These are phyloP conservation scores for Erannis defoliaria DNA, from an alignment of 2,888 invertebrate genomes.

Conservation along the genomic window DNA sequence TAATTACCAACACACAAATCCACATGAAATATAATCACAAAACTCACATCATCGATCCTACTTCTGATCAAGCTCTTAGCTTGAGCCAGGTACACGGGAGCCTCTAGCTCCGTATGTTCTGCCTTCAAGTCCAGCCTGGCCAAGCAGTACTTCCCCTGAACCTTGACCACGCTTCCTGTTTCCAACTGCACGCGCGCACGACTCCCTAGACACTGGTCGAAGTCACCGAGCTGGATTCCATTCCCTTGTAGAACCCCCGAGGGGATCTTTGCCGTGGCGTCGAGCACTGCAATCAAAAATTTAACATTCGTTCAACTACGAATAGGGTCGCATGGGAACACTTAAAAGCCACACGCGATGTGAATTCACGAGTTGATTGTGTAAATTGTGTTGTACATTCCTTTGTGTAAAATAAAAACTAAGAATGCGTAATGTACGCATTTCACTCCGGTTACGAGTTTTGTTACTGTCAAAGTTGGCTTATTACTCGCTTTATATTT, in stretches of 20 bases:
- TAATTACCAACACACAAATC: too few relatives aligned
- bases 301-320: conserved; percentile 56
- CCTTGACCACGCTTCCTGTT: conserved; percentile 85
- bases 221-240: conserved; percentile 90
- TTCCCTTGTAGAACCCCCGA: conserved; percentile 90
- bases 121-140: conserved; percentile 88
- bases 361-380: conserved; percentile 38
- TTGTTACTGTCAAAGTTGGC: conserved; percentile 1
- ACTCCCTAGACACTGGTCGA: conserved; percentile 89
- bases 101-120: conserved; percentile 84
- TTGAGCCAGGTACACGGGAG: conserved; percentile 88
- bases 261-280: conserved; percentile 90
- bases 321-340: conserved; percentile 51
- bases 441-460: conserved; percentile 12
- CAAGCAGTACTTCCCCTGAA: conserved; percentile 90
- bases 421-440: conserved; percentile 20
- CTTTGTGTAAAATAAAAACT: conserved; percentile 42
- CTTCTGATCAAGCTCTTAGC: conserved; percentile 89
- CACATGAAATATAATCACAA: conserved; percentile 14
- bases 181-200: conserved; percentile 87
- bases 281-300: conserved; percentile 88
- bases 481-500: not conserved
- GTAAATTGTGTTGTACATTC: conserved; percentile 39
- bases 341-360: conserved; percentile 45
- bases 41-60: conserved; percentile 88